These are phyloP conservation scores for Holacanthella duospinosa DNA, from an alignment of 2,888 invertebrate species.

Conservation along the genomic window DNA sequence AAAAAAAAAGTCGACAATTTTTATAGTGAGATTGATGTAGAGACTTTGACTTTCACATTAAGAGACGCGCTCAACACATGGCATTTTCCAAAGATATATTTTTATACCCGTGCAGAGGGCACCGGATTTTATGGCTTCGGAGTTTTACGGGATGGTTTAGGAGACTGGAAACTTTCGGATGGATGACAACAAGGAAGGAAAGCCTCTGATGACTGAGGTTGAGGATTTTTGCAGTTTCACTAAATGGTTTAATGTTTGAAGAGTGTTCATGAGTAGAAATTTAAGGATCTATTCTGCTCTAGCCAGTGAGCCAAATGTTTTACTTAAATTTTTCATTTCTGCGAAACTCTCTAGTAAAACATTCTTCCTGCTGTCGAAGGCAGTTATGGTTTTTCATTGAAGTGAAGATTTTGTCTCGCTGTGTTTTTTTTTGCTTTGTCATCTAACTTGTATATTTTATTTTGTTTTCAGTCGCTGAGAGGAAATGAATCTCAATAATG, in stretches of 20 bases:
- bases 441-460: slow-evolving; percentile 4
- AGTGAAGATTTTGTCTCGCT: not conserved
- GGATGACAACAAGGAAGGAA: not conserved
- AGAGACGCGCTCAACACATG: not conserved
- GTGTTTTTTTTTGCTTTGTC: not conserved
- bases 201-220: not conserved
- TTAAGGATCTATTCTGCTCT: not conserved
- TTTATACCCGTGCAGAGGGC: not conserved
- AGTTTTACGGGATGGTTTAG: not conserved
- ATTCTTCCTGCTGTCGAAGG: not conserved
- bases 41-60: not conserved
- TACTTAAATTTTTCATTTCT: not conserved
- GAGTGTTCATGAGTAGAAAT: not conserved
- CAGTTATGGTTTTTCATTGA: not conserved
- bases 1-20: not conserved
- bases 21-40: not conserved
- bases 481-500: slow-evolving; percentile 4
- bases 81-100: not conserved
- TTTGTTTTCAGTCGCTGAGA: slow-evolving; percentile 11
- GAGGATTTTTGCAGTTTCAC: not conserved
- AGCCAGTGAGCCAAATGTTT: not conserved
- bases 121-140: not conserved
- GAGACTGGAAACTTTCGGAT: not conserved
- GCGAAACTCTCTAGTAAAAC: too few relatives aligned
- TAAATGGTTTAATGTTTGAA: not conserved